Conservation (phyloP, 2,797 vertebrate genomes). For the Chromis chromis region DNA sequence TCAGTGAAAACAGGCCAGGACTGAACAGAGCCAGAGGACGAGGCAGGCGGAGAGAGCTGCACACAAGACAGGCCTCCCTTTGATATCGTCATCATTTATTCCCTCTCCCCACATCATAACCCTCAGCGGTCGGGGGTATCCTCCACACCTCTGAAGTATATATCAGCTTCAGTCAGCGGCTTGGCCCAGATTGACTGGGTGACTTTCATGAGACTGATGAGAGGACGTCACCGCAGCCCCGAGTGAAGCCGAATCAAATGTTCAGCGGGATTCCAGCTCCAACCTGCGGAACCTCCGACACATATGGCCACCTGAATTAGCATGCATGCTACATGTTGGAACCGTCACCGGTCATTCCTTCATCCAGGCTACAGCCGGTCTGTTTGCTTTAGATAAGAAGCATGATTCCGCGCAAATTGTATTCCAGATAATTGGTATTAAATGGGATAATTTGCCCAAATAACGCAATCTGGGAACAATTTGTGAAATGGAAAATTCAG, state of each 20-base stretch:
- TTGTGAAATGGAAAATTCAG: too few species aligned
- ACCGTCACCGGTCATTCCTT: neutral
- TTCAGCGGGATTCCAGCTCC: constrained; percentile 29
- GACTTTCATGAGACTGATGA: constrained; percentile 52
- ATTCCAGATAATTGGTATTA: neutral
- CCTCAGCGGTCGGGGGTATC: constrained; percentile 53
- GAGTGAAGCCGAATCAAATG: constrained; percentile 32
- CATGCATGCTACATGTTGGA: too few species aligned
- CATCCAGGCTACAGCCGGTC: neutral
- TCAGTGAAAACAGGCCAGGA: neutral
- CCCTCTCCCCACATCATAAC: constrained; percentile 60
- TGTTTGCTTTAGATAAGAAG: neutral
- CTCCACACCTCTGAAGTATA: constrained; percentile 57
- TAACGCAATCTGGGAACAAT: neutral
- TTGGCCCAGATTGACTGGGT: constrained; percentile 24
- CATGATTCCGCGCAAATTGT: neutral
- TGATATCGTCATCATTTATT: constrained; percentile 68
- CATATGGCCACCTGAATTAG: neutral
- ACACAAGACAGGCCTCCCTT: constrained; percentile 52
- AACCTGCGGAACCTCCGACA: constrained; percentile 16
- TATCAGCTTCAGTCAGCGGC: constrained; percentile 45
- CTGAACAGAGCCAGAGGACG: constrained; percentile 23
- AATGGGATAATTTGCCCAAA: neutral
- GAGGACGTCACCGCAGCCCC: neutral
- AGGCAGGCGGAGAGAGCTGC: constrained; percentile 20